Percentiles rank a stretch among this genome's conserved stretches.
Conservation (phyloP, 2,113 vertebrate species). For the Strigops habroptila region DNA sequence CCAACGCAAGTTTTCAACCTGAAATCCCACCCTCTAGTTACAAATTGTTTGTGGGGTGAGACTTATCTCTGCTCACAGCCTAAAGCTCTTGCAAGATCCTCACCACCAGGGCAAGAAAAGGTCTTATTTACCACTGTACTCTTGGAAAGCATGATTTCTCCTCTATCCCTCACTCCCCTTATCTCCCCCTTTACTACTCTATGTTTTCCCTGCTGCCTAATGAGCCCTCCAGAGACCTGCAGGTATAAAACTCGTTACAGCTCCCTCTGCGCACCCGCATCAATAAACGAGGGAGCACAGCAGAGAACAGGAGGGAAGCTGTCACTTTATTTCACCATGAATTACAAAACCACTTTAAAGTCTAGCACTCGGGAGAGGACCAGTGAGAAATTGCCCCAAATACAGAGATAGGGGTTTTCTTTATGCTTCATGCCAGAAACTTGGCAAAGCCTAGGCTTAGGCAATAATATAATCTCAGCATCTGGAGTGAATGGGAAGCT, state of each 20-base stretch:
- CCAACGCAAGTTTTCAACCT: neutral
- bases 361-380: constrained; percentile 18
- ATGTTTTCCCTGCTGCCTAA: constrained; percentile 76
- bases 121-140: constrained; percentile 41
- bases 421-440: constrained; percentile 14
- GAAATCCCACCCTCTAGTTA: neutral
- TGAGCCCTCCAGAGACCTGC: constrained; percentile 77
- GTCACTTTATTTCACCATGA: constrained; percentile 72
- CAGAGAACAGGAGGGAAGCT: constrained; percentile 54
- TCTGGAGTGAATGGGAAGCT: neutral
- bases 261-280: constrained; percentile 62
- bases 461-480: neutral
- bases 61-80: neutral
- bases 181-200: constrained; percentile 59
- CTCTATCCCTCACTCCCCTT: constrained; percentile 58
- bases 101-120: neutral
- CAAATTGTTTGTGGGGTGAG: neutral
- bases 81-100: neutral
- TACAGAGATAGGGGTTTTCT: constrained; percentile 48
- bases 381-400: constrained; percentile 45
- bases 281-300: constrained; percentile 66
- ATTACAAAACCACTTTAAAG: constrained; percentile 74
- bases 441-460: constrained; percentile 8
- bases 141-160: constrained; percentile 66
- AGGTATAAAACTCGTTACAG: constrained; percentile 76